Conservation (phyloP, 2,888 invertebrate genomes). For the Nomada flava region DNA sequence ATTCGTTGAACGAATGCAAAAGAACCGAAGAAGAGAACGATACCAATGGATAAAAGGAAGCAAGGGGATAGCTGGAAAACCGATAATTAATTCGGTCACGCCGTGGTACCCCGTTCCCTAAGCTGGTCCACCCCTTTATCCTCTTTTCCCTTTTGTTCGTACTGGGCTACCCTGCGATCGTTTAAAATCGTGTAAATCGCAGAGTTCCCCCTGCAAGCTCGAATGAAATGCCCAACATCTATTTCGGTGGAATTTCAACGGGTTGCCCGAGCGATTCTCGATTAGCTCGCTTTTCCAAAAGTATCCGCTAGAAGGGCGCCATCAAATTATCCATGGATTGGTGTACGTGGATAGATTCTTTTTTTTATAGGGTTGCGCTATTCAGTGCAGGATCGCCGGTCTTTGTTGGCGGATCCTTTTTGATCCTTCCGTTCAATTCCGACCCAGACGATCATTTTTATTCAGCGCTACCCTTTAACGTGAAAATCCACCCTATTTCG, state of each 20-base stretch:
- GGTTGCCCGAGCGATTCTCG: background rate
- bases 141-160: conserved; percentile 27
- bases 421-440: conserved; percentile 42
- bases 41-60: conserved; percentile 33
- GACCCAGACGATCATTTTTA: conserved; percentile 37
- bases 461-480: conserved; percentile 20
- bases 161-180: conserved; percentile 14
- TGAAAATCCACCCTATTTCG: conserved; percentile 9
- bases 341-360: conserved; percentile 27
- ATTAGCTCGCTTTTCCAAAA: background rate
- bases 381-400: background rate
- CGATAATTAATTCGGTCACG: conserved; percentile 72
- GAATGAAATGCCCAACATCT: conserved; percentile 25
- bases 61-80: conserved; percentile 54
- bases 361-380: background rate
- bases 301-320: no score
- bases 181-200: conserved; percentile 5
- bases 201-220: background rate
- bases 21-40: conserved; percentile 19
- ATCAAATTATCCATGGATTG: conserved; percentile 8
- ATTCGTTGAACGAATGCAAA: conserved; percentile 9
- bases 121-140: conserved; percentile 38
- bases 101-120: conserved; percentile 35
- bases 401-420: conserved; percentile 35
- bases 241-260: conserved; percentile 10